These are phyloP conservation scores for Schlechtendalia chinensis DNA, from an alignment of 1,140 invertebrate species.

Conservation along the genomic window DNA sequence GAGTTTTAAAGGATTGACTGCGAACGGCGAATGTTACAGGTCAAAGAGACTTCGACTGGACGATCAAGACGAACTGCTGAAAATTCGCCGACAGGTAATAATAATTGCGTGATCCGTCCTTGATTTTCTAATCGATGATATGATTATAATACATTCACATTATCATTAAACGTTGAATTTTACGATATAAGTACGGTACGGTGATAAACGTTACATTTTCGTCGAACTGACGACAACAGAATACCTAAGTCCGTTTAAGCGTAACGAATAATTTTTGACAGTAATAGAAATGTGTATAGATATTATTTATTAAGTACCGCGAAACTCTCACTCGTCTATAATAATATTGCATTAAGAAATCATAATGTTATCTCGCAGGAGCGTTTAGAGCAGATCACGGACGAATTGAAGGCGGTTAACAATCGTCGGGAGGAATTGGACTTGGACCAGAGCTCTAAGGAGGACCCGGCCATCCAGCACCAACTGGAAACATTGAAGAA, in stretches of 20 bases:
- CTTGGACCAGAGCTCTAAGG: slow-evolving; percentile 56
- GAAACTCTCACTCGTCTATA: neutral
- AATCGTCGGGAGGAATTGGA: slow-evolving; percentile 59
- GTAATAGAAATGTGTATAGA: neutral
- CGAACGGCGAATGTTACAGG: slow-evolving; percentile 37
- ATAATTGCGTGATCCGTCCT: neutral
- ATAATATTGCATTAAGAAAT: too few relatives aligned
- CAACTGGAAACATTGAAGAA: slow-evolving; percentile 59
- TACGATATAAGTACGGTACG: too few relatives aligned
- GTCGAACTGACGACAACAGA: too few relatives aligned
- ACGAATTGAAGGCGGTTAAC: slow-evolving; percentile 59
- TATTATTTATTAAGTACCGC: neutral
- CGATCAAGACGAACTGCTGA: slow-evolving; percentile 31
- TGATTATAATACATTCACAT: too few relatives aligned
- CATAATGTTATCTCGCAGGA: slow-evolving; percentile 56
- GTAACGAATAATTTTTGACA: too few relatives aligned
- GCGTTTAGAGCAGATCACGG: slow-evolving; percentile 59
- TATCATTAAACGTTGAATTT: too few relatives aligned
- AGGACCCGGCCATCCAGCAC: slow-evolving; percentile 56
- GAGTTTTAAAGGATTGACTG: slow-evolving; percentile 1
- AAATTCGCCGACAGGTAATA: slow-evolving; percentile 49
- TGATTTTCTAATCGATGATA: neutral
- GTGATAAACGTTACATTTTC: neutral
- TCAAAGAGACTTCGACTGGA: slow-evolving; percentile 45
- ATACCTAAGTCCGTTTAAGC: too few relatives aligned